Evolutionary conservation across 2,113 vertebrate species (phyloP).

Genomic region (Emberiza fucata): DNA sequence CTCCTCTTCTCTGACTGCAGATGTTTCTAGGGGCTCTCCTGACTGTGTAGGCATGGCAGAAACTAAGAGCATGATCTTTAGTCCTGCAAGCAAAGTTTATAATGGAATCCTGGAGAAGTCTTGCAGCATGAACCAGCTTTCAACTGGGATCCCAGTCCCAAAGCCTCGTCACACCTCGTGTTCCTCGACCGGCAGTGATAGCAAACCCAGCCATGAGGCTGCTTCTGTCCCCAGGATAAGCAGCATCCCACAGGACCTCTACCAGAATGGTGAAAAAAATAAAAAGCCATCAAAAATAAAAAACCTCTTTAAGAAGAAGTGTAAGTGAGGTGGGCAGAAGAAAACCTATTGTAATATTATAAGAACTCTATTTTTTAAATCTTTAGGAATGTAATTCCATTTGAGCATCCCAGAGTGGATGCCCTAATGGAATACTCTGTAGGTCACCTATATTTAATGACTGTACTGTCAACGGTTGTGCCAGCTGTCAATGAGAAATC

Average conservation of each 20-base stretch:
- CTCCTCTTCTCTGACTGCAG: constrained; percentile 71
- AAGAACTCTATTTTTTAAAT: constrained; percentile 68
- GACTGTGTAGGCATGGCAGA: constrained; percentile 86
- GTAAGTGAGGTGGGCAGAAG: constrained; percentile 70
- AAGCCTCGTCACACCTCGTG: constrained; percentile 85
- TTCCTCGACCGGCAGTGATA: constrained; percentile 83
- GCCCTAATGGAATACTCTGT: constrained; percentile 78
- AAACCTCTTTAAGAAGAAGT: constrained; percentile 96
- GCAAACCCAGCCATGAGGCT: constrained; percentile 78
- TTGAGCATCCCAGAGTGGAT: constrained; percentile 75
- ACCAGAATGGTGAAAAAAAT: constrained; percentile 88
- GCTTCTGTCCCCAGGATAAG: constrained; percentile 76
- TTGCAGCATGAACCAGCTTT: constrained; percentile 93
- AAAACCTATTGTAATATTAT: constrained; percentile 20
- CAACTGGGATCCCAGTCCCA: constrained; percentile 72
- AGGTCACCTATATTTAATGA: constrained; percentile 78
- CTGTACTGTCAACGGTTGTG: constrained; percentile 71
- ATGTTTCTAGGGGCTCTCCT: constrained; percentile 82
- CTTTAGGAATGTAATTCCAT: constrained; percentile 85
- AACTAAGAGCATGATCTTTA: constrained; percentile 87
- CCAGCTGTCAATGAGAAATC: constrained; percentile 73
- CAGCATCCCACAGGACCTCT: constrained; percentile 89
- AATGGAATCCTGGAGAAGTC: constrained; percentile 98
- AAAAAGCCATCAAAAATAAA: constrained; percentile 97
- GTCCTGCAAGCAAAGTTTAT: constrained; percentile 86